phyloP scores from a whole-genome alignment of 2,797 vertebrate species.

The Urosaurus nigricauda region DNA sequence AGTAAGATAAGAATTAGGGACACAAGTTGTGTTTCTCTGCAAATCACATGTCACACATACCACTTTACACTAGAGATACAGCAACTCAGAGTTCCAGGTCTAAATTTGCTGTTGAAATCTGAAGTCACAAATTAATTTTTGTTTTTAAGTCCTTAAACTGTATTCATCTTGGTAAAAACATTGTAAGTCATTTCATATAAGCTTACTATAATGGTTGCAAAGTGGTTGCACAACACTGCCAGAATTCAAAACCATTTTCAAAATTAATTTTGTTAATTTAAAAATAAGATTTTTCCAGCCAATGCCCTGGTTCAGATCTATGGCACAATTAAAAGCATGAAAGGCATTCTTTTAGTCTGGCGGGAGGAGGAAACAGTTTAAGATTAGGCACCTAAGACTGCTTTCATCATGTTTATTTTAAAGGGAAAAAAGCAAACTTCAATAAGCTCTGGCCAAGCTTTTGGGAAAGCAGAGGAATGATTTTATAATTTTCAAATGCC shows the following conservation, averaged over 20 bases:
- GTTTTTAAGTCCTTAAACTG: background rate
- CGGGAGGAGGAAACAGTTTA: background rate
- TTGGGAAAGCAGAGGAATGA: too few species aligned
- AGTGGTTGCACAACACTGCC: background rate
- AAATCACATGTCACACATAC: background rate
- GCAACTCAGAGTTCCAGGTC: background rate
- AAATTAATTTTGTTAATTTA: conserved; percentile 27
- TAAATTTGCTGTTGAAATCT: background rate
- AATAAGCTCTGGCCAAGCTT: background rate
- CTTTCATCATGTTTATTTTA: background rate
- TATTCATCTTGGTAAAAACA: background rate
- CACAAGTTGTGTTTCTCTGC: background rate
- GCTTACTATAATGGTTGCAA: background rate
- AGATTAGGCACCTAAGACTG: background rate
- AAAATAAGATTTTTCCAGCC: conserved; percentile 9
- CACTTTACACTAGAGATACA: background rate
- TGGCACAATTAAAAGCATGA: background rate
- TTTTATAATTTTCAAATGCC: background rate
- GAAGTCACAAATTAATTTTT: background rate
- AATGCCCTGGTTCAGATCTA: background rate
- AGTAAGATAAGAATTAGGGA: background rate
- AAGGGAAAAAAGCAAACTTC: background rate
- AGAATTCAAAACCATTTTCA: background rate
- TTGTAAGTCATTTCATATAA: background rate
- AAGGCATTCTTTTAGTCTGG: background rate